Percentiles rank a stretch among this genome's conserved stretches.
Conservation (phyloP, 2,797 vertebrate genomes). For the Rhincodon typus region DNA sequence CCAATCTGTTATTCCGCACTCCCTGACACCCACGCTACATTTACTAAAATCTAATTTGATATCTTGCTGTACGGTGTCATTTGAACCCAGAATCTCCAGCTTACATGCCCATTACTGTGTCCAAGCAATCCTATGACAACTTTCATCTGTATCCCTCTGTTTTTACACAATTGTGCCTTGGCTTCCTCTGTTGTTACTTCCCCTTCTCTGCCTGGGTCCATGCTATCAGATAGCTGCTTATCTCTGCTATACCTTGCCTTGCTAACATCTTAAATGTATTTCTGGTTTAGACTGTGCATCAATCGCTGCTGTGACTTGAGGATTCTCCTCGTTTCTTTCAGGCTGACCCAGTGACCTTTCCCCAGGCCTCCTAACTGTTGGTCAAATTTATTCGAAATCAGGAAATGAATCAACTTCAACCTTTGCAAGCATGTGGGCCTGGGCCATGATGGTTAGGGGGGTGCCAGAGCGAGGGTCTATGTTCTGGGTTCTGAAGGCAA, state of each 20-base stretch:
- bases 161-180: background rate
- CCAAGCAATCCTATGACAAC: background rate
- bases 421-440: background rate
- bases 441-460: background rate
- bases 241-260: background rate
- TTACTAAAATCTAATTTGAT: background rate
- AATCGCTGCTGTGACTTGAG: background rate
- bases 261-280: background rate
- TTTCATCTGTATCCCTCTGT: background rate
- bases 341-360: background rate
- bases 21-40: background rate
- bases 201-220: background rate
- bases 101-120: background rate
- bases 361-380: background rate
- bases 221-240: background rate
- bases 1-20: background rate
- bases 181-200: background rate
- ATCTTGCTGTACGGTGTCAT: background rate
- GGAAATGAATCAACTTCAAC: background rate
- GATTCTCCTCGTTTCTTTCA: background rate
- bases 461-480: background rate
- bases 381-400: background rate
- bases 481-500: background rate
- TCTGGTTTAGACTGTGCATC: background rate
- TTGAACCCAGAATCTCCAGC: background rate